A percentile compares a stretch with the other conserved stretches of the same genome.
Conservation (phyloP, 2,113 vertebrate genomes). For the Glaucidium brasilianum region DNA sequence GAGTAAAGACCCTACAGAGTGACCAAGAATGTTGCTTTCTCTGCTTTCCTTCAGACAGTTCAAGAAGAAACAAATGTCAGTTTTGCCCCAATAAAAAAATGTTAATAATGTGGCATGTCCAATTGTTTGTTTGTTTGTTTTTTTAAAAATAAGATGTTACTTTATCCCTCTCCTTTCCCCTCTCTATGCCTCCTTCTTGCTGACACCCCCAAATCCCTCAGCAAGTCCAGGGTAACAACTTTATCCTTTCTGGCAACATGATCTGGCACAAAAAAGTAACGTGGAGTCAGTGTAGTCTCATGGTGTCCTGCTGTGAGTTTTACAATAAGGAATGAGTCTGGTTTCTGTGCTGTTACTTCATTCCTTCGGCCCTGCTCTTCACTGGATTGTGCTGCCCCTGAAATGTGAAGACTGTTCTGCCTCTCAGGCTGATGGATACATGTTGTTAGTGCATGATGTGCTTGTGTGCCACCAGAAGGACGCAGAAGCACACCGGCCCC, state of each 20-base stretch:
- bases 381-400: fast-evolving
- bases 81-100: background rate
- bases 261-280: background rate
- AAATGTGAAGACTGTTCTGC: background rate
- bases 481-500: fast-evolving
- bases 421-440: fast-evolving
- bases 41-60: background rate
- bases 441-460: fast-evolving
- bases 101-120: background rate
- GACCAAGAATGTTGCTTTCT: background rate
- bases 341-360: background rate
- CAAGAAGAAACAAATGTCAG: background rate
- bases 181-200: background rate
- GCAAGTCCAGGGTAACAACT: background rate
- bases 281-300: background rate
- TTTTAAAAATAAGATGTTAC: background rate
- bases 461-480: background rate
- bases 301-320: background rate
- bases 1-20: background rate
- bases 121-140: background rate
- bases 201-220: background rate
- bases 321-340: background rate
- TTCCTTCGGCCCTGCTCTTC: background rate
- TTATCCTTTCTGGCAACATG: background rate
- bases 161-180: background rate